Conservation (phyloP, 2,797 vertebrate species). For the Nyctibius grandis region DNA sequence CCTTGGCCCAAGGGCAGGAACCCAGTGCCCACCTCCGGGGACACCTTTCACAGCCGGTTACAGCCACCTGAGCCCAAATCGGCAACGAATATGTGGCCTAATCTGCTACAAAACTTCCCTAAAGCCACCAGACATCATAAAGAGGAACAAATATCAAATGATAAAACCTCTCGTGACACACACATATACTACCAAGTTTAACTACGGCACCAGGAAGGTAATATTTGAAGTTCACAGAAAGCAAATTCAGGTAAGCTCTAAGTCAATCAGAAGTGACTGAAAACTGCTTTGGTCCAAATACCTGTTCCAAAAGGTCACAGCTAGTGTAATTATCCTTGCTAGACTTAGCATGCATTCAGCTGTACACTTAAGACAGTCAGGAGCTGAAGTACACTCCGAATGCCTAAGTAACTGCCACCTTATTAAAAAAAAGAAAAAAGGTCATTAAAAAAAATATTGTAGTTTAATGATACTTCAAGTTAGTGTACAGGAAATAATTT, state of each 20-base stretch:
- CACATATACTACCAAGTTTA: background rate
- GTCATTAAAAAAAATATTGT: background rate
- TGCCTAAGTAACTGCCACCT: constrained; percentile 58
- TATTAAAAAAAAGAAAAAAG: constrained; percentile 36
- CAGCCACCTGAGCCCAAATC: background rate
- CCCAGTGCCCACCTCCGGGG: background rate
- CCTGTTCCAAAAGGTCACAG: constrained; percentile 73
- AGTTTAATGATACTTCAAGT: constrained; percentile 16
- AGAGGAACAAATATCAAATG: background rate
- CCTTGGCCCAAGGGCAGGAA: background rate
- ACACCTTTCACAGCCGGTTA: background rate
- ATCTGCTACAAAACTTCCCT: background rate
- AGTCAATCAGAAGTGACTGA: constrained; percentile 73
- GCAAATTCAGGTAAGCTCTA: constrained; percentile 62
- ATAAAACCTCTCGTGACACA: background rate
- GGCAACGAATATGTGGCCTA: fast-evolving
- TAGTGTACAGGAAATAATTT: background rate
- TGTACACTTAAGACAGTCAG: constrained; percentile 59
- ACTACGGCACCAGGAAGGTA: constrained; percentile 8
- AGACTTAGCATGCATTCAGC: constrained; percentile 59
- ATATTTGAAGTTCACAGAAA: constrained; percentile 67
- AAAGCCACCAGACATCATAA: background rate
- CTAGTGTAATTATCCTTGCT: constrained; percentile 71
- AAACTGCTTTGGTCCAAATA: constrained; percentile 67
- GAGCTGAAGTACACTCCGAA: constrained; percentile 42